Evolutionary conservation across 2,888 invertebrate species (phyloP), one percentile per base, ranked within the genome.

Genomic region (Leucoma salicis): DNA sequence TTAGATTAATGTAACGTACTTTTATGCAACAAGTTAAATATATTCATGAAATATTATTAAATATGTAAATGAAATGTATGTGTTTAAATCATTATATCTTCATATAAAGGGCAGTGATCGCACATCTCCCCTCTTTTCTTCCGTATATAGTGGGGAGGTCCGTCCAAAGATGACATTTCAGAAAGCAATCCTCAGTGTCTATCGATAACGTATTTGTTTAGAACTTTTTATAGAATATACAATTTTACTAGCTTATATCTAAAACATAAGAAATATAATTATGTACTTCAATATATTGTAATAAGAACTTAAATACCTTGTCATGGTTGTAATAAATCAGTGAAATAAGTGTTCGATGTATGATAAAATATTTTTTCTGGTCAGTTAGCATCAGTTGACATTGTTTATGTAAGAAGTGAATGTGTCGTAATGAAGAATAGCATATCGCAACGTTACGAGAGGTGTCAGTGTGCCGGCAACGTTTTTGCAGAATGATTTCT

Each of bases 391-490:
- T 38, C 48, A 57, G 56, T 63, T 69, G 72, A 74, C 69, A 73
- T 66, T 70, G 61, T 74, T 79, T 78, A 77, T 75, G 61, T 78
- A 81, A 78, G 66, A 67, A 55, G 67, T 70, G 61, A 42, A 31
- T 28, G 53, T 77, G 66, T 69, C 63, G 78, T 67, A 75, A 80
- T 70, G 44, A 61, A 48, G 46, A 62, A 63, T 63, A 60, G 53
- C 45, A 57, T 73, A 59, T 68, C 66, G 69, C 68, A 74, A 74
- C 42, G 46, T 31, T 13, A 48, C 49, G 36, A 56, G 53, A 62
- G 70, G 64, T 57, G 51, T 40, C 49, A 58, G 49, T 52, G 53
- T 55, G 52, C 53, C 52, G 53, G 36, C 55, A 50, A 57, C 58
- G 46, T 63, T 65, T 65, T 57, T 49, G 37, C 55, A 51, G 64